A percentile compares a stretch with the other conserved stretches of the same genome.
These are phyloP conservation scores for Eupithecia centaureata DNA, from an alignment of 2,888 invertebrate genomes.

Conservation along the genomic window DNA sequence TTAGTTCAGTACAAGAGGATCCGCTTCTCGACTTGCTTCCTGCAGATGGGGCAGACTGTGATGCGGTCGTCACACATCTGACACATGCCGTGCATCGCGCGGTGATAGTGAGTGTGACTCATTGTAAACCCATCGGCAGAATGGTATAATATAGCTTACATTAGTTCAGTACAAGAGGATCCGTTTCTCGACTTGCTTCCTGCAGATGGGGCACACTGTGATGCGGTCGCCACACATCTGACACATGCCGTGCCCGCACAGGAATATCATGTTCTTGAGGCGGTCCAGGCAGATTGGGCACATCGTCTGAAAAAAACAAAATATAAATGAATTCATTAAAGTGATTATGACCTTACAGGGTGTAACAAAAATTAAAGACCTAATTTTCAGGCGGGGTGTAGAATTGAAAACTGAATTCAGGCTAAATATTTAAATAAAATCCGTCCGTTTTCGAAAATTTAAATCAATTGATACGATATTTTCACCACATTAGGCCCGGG, in stretches of 20 bases:
- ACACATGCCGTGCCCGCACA: slow-evolving; percentile 98
- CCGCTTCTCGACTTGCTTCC: too few species aligned
- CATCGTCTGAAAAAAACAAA: slow-evolving; percentile 89
- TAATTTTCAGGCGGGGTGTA: too few species aligned
- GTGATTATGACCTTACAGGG: too few species aligned
- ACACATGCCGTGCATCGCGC: slow-evolving; percentile 98
- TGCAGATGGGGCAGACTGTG: slow-evolving; percentile 98
- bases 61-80: slow-evolving; percentile 99
- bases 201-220: slow-evolving; percentile 98
- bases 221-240: slow-evolving; percentile 99
- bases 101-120: too few species aligned
- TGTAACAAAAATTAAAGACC: too few species aligned
- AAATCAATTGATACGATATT: too few species aligned
- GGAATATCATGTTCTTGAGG: slow-evolving; percentile 98
- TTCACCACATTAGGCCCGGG: too few species aligned
- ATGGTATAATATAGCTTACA: neutral
- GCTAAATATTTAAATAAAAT: too few species aligned
- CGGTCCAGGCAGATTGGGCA: slow-evolving; percentile 99
- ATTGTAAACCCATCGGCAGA: too few species aligned
- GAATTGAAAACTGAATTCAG: too few species aligned
- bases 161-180: slow-evolving; percentile 91
- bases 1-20: slow-evolving; percentile 90
- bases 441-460: too few species aligned
- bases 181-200: slow-evolving; percentile 97
- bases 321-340: too few species aligned